A percentile compares a stretch with the other conserved stretches of the same genome.
phyloP scores from a whole-genome alignment of 2,888 invertebrate genomes.

The Dorcus hopei region DNA sequence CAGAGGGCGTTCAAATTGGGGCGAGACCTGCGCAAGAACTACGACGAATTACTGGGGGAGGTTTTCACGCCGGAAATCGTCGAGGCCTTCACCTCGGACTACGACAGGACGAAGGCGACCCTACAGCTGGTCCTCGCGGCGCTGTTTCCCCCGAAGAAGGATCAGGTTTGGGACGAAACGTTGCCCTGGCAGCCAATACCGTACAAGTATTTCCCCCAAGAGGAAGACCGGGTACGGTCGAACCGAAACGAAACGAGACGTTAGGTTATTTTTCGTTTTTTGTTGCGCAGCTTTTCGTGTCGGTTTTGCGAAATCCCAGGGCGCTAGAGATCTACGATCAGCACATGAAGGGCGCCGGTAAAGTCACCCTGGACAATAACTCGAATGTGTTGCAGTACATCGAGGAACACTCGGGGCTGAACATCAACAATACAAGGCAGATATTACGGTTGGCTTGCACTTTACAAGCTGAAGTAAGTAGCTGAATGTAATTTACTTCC shows the following conservation, averaged over 20 bases:
- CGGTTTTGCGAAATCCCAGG: too few species aligned
- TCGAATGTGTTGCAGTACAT: constrained; percentile 58
- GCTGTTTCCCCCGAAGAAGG: constrained; percentile 7
- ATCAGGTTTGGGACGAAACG: constrained; percentile 2
- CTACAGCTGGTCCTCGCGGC: constrained; percentile 13
- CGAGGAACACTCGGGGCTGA: constrained; percentile 52
- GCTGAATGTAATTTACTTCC: not conserved
- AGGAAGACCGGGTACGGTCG: constrained; percentile 3
- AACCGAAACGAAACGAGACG: too few species aligned
- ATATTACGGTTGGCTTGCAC: not conserved
- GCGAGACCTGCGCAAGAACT: constrained; percentile 1
- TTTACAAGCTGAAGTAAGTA: constrained; percentile 4
- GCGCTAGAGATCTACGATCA: too few species aligned
- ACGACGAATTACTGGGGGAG: constrained; percentile 3
- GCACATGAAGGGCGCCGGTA: constrained; percentile 11
- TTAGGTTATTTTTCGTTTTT: not conserved
- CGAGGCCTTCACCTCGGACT: constrained; percentile 5
- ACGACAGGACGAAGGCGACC: constrained; percentile 10
- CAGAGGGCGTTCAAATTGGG: constrained; percentile 9
- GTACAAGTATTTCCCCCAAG: not conserved
- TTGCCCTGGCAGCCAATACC: constrained; percentile 16
- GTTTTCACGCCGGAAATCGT: constrained; percentile 1
- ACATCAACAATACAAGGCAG: constrained; percentile 55
- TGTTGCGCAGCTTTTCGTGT: not conserved
- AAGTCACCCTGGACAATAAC: constrained; percentile 51